Evolutionary conservation across 2,113 vertebrate species (phyloP).

Genomic region (Gadus macrocephalus): DNA sequence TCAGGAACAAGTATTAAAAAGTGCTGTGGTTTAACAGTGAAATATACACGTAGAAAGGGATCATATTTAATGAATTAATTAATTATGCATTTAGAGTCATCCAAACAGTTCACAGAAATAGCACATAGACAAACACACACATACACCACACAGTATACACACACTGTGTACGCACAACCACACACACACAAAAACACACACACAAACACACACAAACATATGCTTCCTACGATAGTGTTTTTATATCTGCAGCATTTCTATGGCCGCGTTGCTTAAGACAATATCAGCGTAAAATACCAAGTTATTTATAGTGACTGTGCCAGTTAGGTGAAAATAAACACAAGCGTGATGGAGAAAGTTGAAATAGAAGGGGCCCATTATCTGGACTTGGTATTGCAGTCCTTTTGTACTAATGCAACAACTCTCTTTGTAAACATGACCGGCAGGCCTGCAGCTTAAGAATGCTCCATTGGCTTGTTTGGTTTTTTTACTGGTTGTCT

Average conservation of each 20-base stretch:
- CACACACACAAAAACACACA: conserved; percentile 60
- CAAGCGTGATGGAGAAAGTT: conserved; percentile 20
- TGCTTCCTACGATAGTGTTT: conserved; percentile 75
- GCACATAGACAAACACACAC: conserved; percentile 62
- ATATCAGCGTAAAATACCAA: conserved; percentile 63
- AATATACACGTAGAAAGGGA: too few relatives aligned
- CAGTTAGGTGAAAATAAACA: conserved; percentile 62
- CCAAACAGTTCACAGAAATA: too few relatives aligned
- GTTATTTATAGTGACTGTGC: conserved; percentile 65
- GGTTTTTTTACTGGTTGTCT: too few relatives aligned
- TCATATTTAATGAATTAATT: too few relatives aligned
- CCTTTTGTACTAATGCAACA: too few relatives aligned
- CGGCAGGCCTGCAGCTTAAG: too few relatives aligned
- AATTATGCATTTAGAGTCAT: too few relatives aligned
- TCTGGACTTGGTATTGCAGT: background rate
- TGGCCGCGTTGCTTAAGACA: conserved; percentile 59
- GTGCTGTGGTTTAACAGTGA: too few relatives aligned
- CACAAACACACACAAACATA: conserved; percentile 61
- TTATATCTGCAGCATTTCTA: conserved; percentile 62
- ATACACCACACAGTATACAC: conserved; percentile 46
- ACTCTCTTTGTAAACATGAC: background rate
- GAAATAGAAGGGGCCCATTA: conserved; percentile 11
- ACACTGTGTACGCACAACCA: too few relatives aligned
- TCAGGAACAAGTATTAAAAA: too few relatives aligned
- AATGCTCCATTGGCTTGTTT: too few relatives aligned